Percentiles rank a stretch among this genome's conserved stretches.
phyloP scores from a whole-genome alignment of 2,888 invertebrate species.

The Cetonia aurata region DNA sequence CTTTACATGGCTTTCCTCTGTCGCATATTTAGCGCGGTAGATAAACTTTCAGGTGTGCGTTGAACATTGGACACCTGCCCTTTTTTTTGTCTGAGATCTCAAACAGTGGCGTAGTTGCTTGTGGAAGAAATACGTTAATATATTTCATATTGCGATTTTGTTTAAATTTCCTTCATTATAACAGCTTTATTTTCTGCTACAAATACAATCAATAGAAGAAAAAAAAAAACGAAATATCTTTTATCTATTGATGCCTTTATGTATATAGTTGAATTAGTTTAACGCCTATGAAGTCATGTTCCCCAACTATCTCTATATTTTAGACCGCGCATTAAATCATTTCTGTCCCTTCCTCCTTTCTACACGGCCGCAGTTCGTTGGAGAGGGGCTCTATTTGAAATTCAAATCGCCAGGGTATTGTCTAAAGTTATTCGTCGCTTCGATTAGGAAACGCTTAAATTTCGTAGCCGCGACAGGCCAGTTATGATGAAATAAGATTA shows the following conservation, averaged over 20 bases:
- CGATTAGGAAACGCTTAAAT: conserved; percentile 13
- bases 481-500: neutral
- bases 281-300: neutral
- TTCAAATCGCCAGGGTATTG: conserved; percentile 25
- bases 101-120: too few species aligned
- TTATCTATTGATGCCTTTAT: conserved; percentile 1
- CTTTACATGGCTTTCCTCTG: too few species aligned
- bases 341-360: neutral
- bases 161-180: too few species aligned
- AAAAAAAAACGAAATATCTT: too few species aligned
- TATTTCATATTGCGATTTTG: too few species aligned
- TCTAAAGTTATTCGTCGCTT: conserved; percentile 11
- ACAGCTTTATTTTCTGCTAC: too few species aligned
- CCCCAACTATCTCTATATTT: conserved; percentile 1
- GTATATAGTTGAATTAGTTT: neutral
- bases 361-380: neutral
- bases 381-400: conserved; percentile 14
- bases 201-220: too few species aligned
- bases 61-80: too few species aligned
- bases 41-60: conserved; percentile 3
- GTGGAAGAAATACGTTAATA: too few species aligned
- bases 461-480: neutral
- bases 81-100: too few species aligned
- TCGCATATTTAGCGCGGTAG: neutral
- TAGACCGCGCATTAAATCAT: conserved; percentile 15